Evolutionary conservation across 2,888 invertebrate species (phyloP), one percentile per base, ranked within the genome.

Genomic region (Smittia aterrima): DNA sequence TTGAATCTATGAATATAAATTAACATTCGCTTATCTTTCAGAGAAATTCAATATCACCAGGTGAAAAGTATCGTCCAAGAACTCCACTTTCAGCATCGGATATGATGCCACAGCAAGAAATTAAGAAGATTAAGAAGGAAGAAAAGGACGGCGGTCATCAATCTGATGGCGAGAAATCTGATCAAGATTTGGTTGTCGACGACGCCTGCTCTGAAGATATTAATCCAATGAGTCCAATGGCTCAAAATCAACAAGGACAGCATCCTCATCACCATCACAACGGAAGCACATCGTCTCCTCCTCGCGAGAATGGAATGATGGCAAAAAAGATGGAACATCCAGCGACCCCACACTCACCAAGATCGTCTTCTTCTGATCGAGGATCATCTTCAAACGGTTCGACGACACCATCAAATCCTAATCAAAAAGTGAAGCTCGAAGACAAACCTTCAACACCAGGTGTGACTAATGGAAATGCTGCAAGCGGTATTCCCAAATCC

Each of bases 161-260:
- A 79, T 91, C 90, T 81, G 92, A 92, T 81, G 92, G 91, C 74
- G 92, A 92, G 81, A 93, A 93, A 82, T 91, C 91, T 80, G 94
- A 95, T 81, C 92, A 95, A 85, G 96, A 96, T 81, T 84, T 97
- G 78, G 96, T 97, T 76, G 96, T 97, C 25, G 97, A 97, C 83
- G 96, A 94, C 79, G 95, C 95, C 71, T 71, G 71, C 32, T 94
- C 93, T 78, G 95, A 96, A 84, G 95, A 94, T 80, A 77, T 77
- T n/a, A 77, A 77, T 71, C 93, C 93, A 6, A 89, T 90, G 71
- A 93, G 93, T 70, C 90, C 90, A 0, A 86, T 89, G 64, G 92
- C 93, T 0, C 89, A 92, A 78, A 92, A 92, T 13, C 66, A 25
- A 27, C 18, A 22, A 9, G 71, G 24, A 2, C 18, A 9, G 1